These are phyloP conservation scores for Apis laboriosa DNA, from an alignment of 1,140 invertebrate species.

Conservation along the genomic window DNA sequence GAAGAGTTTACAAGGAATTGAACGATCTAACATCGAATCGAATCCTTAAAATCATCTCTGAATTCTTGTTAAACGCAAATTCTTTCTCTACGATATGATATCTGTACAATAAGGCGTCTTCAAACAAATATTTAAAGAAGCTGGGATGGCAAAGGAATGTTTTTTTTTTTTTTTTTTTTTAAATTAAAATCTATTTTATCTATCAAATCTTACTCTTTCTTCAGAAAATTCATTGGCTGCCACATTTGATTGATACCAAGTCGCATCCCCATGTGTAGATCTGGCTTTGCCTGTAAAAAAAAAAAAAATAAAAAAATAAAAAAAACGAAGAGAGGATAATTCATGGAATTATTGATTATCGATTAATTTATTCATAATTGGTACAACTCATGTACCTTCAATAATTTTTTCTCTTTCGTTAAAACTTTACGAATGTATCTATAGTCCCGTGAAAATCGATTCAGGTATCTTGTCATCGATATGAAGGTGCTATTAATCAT, in stretches of 20 bases:
- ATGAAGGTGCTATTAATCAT: slow-evolving; percentile 92
- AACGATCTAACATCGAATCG: background rate
- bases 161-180: background rate
- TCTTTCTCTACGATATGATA: background rate
- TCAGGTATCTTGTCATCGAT: slow-evolving; percentile 92
- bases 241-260: slow-evolving; percentile 87
- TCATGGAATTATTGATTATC: too few relatives aligned
- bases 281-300: slow-evolving; percentile 84
- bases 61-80: too few relatives aligned
- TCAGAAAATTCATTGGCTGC: slow-evolving; percentile 84
- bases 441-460: slow-evolving; percentile 95
- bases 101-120: slow-evolving; percentile 25
- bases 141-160: background rate
- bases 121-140: slow-evolving; percentile 23
- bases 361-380: background rate
- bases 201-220: slow-evolving; percentile 81
- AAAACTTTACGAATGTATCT: slow-evolving; percentile 93
- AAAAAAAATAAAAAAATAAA: too few relatives aligned
- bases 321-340: too few relatives aligned
- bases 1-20: background rate
- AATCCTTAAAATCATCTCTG: background rate
- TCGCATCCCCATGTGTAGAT: slow-evolving; percentile 85
- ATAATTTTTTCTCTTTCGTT: slow-evolving; percentile 88
- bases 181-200: background rate
- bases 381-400: slow-evolving; percentile 85